A percentile compares a stretch with the other conserved stretches of the same genome.
Evolutionary conservation across 2,888 invertebrate species (phyloP).

Genomic region (Spicauda simplicius): DNA sequence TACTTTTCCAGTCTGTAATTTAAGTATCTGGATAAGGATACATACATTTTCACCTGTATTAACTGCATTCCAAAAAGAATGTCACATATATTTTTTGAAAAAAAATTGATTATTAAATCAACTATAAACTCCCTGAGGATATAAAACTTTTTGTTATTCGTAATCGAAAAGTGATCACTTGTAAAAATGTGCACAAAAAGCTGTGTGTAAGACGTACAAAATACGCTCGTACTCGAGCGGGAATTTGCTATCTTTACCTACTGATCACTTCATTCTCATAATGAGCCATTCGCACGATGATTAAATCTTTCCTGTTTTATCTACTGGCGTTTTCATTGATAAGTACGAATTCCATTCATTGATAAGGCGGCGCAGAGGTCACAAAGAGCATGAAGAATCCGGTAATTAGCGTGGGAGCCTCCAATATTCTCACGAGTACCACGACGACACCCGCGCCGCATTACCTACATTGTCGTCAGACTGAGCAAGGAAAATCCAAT

Average conservation of each 20-base stretch:
- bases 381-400: constrained; percentile 60
- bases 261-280: constrained; percentile 35
- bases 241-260: constrained; percentile 2
- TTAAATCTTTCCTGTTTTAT: constrained; percentile 33
- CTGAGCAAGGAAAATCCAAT: background rate
- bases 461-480: constrained; percentile 58
- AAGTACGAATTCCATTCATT: constrained; percentile 67
- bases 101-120: too few relatives aligned
- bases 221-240: background rate
- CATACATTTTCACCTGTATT: too few relatives aligned
- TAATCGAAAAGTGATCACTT: background rate
- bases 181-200: background rate
- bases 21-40: too few relatives aligned
- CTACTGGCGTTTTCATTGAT: constrained; percentile 60
- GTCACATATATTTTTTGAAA: too few relatives aligned
- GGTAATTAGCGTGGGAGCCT: constrained; percentile 77
- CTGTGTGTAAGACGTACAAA: background rate
- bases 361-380: constrained; percentile 58
- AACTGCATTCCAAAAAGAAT: too few relatives aligned
- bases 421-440: constrained; percentile 63
- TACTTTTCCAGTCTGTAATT: too few relatives aligned
- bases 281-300: constrained; percentile 33
- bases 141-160: background rate
- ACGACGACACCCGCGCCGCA: constrained; percentile 53
- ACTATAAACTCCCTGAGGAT: too few relatives aligned